Evolutionary conservation across 2,797 vertebrate species (phyloP).

Genomic region (Chrosomus eos): DNA sequence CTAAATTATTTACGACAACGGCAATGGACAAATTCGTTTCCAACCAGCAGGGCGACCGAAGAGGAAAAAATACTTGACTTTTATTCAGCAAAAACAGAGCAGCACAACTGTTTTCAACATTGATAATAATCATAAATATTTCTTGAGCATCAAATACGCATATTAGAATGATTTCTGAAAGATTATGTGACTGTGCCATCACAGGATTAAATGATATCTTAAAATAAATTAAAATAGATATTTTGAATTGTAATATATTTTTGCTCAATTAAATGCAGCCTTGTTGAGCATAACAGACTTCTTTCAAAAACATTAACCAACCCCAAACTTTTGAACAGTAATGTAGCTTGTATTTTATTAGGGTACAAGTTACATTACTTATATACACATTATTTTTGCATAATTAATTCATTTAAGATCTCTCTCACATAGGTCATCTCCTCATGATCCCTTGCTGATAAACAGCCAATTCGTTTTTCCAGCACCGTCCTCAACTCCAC

Average conservation of each 20-base stretch:
- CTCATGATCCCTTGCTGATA: slow-evolving; percentile 82
- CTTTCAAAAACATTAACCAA: background rate
- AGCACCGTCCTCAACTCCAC: slow-evolving; percentile 73
- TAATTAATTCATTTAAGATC: background rate
- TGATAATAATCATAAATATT: background rate
- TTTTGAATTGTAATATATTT: background rate
- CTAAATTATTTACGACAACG: no score
- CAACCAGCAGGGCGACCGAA: no score
- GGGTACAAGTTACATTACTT: no score
- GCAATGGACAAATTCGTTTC: no score
- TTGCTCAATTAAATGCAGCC: background rate
- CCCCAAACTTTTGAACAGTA: background rate
- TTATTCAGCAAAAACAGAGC: background rate
- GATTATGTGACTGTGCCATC: background rate
- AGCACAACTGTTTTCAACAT: background rate
- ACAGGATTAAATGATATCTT: background rate
- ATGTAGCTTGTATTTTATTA: background rate
- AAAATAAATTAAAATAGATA: background rate
- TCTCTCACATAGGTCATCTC: slow-evolving; percentile 91
- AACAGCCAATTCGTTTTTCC: slow-evolving; percentile 84
- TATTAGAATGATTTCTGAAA: background rate
- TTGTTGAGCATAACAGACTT: background rate
- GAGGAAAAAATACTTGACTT: no score
- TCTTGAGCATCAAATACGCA: background rate
- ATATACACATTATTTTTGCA: background rate